Evolutionary conservation across 2,113 vertebrate species (phyloP).

Genomic region (Gambusia holbrooki): DNA sequence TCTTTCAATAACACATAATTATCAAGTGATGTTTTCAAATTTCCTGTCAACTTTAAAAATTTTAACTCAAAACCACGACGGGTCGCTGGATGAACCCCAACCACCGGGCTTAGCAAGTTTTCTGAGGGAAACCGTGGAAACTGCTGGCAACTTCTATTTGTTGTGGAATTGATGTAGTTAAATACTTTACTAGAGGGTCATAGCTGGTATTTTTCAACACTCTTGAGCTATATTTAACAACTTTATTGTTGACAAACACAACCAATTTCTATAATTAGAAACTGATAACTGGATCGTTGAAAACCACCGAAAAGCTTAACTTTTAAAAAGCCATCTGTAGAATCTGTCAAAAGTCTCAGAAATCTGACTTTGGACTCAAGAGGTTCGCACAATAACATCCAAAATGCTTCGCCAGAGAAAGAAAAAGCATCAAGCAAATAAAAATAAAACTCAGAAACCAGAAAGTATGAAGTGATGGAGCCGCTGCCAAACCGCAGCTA

Average conservation of each 20-base stretch:
- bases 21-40: too few relatives aligned
- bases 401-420: constrained; percentile 39
- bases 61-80: too few relatives aligned
- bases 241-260: background rate
- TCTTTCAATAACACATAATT: too few relatives aligned
- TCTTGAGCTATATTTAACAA: background rate
- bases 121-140: too few relatives aligned
- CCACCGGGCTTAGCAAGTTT: too few relatives aligned
- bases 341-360: background rate
- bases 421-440: constrained; percentile 37
- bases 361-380: background rate
- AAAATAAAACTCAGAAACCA: constrained; percentile 54
- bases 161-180: too few relatives aligned
- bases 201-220: too few relatives aligned
- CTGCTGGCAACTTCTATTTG: too few relatives aligned
- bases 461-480: constrained; percentile 36
- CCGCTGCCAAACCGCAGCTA: constrained; percentile 58
- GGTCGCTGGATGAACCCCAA: too few relatives aligned
- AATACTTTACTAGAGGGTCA: too few relatives aligned
- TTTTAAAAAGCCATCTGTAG: background rate
- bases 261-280: background rate
- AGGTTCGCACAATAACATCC: constrained; percentile 17
- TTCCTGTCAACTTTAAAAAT: too few relatives aligned
- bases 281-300: background rate
- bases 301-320: background rate